These are phyloP conservation scores for Bubo bubo DNA, from an alignment of 2,113 vertebrate genomes.

Conservation along the genomic window DNA sequence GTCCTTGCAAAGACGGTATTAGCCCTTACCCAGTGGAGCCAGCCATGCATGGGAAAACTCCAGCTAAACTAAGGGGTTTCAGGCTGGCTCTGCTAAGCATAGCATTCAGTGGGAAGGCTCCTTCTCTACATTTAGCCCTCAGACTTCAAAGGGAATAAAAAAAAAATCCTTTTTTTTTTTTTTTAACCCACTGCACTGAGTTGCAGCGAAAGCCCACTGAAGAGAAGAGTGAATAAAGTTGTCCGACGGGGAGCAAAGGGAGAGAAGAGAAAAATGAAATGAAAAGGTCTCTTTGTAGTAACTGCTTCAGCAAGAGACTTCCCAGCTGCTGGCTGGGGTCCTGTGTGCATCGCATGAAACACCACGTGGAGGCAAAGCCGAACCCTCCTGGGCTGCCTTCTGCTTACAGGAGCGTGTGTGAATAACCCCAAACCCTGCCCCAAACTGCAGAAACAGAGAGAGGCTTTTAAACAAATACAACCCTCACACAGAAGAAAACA, in stretches of 20 bases:
- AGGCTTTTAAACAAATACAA: neutral
- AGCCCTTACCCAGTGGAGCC: neutral
- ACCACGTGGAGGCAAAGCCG: accelerated
- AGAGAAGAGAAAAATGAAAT: neutral
- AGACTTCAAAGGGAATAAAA: neutral
- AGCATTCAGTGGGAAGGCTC: neutral
- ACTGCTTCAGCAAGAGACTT: neutral
- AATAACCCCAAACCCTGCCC: neutral
- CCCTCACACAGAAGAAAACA: neutral
- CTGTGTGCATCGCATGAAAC: neutral
- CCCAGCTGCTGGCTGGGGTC: neutral
- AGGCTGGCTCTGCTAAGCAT: neutral
- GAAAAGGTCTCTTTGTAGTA: constrained; percentile 18
- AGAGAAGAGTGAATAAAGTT: neutral
- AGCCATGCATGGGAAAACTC: neutral
- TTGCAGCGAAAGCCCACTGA: neutral
- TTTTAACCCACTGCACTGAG: neutral
- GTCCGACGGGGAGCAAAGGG: neutral
- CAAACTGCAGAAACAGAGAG: neutral
- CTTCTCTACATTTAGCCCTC: neutral
- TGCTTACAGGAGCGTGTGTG: accelerated
- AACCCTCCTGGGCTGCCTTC: neutral
- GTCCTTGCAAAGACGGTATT: neutral
- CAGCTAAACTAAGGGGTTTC: neutral
- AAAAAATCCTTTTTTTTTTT: neutral